These are phyloP conservation scores for Drosophila putrida DNA, from an alignment of 2,888 invertebrate genomes.

Conservation along the genomic window DNA sequence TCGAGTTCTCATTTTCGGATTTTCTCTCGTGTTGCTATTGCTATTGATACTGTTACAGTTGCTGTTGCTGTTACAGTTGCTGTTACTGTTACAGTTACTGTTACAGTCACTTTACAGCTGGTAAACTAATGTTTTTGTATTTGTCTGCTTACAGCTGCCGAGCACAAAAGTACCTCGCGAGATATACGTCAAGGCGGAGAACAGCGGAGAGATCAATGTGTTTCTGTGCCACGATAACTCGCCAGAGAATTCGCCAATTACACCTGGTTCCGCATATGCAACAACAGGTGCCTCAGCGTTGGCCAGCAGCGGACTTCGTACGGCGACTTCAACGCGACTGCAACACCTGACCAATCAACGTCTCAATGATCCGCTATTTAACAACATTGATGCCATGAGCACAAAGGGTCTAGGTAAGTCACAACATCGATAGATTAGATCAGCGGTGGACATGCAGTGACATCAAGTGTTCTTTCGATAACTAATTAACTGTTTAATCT, in stretches of 20 bases:
- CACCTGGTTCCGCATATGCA: conserved; percentile 73
- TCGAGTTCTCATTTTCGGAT: neutral
- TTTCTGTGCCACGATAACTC: conserved; percentile 95
- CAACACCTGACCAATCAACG: conserved; percentile 67
- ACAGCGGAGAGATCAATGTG: conserved; percentile 96
- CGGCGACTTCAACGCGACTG: conserved; percentile 72
- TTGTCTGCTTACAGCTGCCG: conserved; percentile 87
- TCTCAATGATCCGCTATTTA: conserved; percentile 87
- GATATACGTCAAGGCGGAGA: conserved; percentile 95
- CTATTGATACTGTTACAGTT: conserved; percentile 1
- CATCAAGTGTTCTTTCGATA: too few relatives aligned
- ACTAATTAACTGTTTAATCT: too few relatives aligned
- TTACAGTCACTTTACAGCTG: conserved; percentile 9
- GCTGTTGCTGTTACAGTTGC: conserved; percentile 21
- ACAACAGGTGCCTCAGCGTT: conserved; percentile 12
- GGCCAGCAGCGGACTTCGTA: conserved; percentile 54
- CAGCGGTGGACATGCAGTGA: too few relatives aligned
- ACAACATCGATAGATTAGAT: neutral
- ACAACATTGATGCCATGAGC: conserved; percentile 87
- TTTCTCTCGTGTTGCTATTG: neutral
- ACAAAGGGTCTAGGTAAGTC: conserved; percentile 86
- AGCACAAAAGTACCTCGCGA: conserved; percentile 89
- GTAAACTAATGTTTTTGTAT: conserved; percentile 7
- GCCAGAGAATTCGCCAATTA: conserved; percentile 84
- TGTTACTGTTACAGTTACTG: conserved; percentile 7